Evolutionary conservation across 2,797 vertebrate species (phyloP).

Genomic region (Acanthurus lineatus): DNA sequence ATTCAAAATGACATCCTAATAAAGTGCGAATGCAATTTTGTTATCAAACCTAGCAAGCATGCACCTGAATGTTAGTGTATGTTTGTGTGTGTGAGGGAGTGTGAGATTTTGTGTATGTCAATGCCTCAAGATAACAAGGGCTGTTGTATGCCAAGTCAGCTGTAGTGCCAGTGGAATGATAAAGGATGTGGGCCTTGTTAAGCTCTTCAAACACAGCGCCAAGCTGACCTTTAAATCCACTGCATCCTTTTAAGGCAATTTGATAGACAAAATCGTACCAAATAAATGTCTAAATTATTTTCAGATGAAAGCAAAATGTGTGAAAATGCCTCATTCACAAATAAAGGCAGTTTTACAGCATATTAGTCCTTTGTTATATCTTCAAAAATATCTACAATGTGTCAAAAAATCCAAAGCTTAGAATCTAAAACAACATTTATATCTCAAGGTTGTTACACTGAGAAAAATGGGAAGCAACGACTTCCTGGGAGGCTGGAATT

Average conservation of each 20-base stretch:
- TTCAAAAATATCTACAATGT: neutral
- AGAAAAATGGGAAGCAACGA: neutral
- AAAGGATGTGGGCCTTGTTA: slow-evolving; percentile 45
- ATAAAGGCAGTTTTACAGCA: neutral
- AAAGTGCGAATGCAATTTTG: neutral
- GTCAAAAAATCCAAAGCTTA: neutral
- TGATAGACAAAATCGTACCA: neutral
- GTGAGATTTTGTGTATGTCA: neutral
- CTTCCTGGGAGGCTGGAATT: slow-evolving; percentile 27
- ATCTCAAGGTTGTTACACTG: neutral
- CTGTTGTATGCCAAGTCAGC: slow-evolving; percentile 41
- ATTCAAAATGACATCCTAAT: neutral
- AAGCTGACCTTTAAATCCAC: slow-evolving; percentile 14
- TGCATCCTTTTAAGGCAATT: slow-evolving; percentile 15
- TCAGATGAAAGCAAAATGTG: slow-evolving; percentile 15
- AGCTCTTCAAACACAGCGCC: slow-evolving; percentile 44
- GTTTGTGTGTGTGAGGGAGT: neutral
- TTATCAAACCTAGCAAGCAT: neutral
- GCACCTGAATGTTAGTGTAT: slow-evolving; percentile 3
- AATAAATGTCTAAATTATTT: slow-evolving; percentile 39
- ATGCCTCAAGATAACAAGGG: neutral
- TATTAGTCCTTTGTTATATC: neutral
- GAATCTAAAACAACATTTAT: neutral
- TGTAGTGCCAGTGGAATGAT: slow-evolving; percentile 42
- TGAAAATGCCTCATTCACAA: neutral